Evolutionary conservation across 2,113 vertebrate genomes (phyloP).

Genomic region (Fulica atra): DNA sequence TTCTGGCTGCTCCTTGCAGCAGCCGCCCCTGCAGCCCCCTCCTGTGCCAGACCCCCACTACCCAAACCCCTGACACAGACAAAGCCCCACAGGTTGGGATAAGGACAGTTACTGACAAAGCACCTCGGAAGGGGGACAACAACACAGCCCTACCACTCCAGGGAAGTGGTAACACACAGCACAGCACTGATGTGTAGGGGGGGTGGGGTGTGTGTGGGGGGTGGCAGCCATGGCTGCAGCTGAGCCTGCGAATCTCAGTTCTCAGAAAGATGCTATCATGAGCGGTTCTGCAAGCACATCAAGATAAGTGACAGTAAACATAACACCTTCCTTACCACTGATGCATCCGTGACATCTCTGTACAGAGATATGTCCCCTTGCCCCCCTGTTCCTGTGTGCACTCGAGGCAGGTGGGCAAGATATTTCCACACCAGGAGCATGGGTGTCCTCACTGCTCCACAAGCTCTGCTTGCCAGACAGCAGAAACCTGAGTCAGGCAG

Average conservation of each 20-base stretch:
- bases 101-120: too few species aligned
- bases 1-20: too few species aligned
- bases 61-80: too few species aligned
- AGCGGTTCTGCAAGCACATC: background rate
- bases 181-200: too few species aligned
- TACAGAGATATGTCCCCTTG: fast-evolving
- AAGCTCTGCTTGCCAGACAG: fast-evolving
- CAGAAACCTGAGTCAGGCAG: background rate
- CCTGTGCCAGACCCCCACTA: too few species aligned
- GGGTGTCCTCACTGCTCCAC: fast-evolving
- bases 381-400: background rate
- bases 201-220: too few species aligned
- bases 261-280: background rate
- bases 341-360: fast-evolving
- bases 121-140: too few species aligned
- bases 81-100: too few species aligned
- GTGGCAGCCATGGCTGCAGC: fast-evolving
- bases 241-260: background rate
- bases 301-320: background rate
- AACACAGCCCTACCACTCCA: too few species aligned
- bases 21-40: too few species aligned
- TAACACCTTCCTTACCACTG: background rate
- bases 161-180: too few species aligned
- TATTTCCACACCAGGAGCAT: background rate
- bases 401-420: background rate